Percentiles rank a stretch among this genome's conserved stretches.
These are phyloP conservation scores for Pseudococcus longispinus DNA, from an alignment of 2,888 invertebrate species.

Conservation along the genomic window DNA sequence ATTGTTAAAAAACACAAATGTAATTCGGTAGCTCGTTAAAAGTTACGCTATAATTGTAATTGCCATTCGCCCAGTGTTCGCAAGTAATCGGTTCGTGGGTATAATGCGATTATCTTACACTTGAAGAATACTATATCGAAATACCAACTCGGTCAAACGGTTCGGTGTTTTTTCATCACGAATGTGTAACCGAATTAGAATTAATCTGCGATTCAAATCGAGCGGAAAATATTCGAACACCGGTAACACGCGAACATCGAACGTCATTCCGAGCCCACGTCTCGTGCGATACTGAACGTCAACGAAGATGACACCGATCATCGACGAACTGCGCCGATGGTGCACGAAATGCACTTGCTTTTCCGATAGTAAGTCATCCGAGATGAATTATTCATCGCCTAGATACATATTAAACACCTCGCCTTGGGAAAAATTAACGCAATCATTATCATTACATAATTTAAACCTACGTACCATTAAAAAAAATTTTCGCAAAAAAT, in stretches of 20 bases:
- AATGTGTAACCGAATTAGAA: not conserved
- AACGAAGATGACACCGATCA: not conserved
- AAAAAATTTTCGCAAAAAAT: not conserved
- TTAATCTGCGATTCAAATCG: not conserved
- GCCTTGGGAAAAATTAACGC: not conserved
- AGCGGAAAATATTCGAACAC: not conserved
- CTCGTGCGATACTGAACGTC: not conserved
- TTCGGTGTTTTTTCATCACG: not conserved
- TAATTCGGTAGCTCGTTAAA: not conserved
- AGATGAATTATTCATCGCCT: not conserved
- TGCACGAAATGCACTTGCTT: not conserved
- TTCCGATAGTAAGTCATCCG: not conserved
- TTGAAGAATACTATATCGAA: not conserved
- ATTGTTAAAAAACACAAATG: not conserved
- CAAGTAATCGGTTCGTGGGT: not conserved
- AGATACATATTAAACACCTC: not conserved
- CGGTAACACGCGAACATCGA: not conserved
- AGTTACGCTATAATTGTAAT: not conserved
- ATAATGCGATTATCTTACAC: not conserved
- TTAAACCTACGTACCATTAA: not conserved
- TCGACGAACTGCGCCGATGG: not conserved
- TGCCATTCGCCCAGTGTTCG: not conserved
- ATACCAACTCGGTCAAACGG: not conserved
- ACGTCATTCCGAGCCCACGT: not conserved
- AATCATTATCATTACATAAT: not conserved